Evolutionary conservation across 2,888 invertebrate species (phyloP).

Genomic region (Spisula subtruncata): DNA sequence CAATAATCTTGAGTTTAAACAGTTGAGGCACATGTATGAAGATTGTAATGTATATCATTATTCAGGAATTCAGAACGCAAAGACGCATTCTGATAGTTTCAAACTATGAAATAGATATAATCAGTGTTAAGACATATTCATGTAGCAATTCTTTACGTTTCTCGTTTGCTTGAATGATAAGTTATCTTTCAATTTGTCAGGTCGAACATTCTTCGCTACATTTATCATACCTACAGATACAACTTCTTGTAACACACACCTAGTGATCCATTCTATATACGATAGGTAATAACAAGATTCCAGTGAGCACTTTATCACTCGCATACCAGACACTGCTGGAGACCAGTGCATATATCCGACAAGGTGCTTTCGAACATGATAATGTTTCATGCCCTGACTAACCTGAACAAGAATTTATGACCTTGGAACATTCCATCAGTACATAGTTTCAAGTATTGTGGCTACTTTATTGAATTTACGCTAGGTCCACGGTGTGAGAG

Average conservation of each 20-base stretch:
- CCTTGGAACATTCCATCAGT: too few relatives aligned
- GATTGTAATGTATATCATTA: too few relatives aligned
- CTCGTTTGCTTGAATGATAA: not conserved
- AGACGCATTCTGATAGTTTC: not conserved
- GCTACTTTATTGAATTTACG: too few relatives aligned
- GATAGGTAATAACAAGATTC: not conserved
- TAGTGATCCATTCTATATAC: not conserved
- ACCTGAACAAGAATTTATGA: too few relatives aligned
- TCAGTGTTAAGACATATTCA: not conserved
- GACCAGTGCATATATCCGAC: not conserved
- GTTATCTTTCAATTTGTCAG: not conserved
- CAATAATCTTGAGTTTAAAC: too few relatives aligned
- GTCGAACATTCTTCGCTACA: not conserved
- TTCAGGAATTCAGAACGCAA: not conserved
- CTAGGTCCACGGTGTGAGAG: too few relatives aligned
- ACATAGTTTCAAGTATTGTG: too few relatives aligned
- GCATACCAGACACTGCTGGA: conserved; percentile 8
- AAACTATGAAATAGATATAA: not conserved
- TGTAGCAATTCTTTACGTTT: not conserved
- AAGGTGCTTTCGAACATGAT: too few relatives aligned
- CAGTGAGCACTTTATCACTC: not conserved
- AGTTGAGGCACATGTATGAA: too few relatives aligned
- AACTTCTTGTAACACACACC: not conserved
- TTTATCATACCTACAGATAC: not conserved
- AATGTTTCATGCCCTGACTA: too few relatives aligned